phyloP scores from a whole-genome alignment of 2,797 vertebrate species.

The Acanthis flammea region DNA sequence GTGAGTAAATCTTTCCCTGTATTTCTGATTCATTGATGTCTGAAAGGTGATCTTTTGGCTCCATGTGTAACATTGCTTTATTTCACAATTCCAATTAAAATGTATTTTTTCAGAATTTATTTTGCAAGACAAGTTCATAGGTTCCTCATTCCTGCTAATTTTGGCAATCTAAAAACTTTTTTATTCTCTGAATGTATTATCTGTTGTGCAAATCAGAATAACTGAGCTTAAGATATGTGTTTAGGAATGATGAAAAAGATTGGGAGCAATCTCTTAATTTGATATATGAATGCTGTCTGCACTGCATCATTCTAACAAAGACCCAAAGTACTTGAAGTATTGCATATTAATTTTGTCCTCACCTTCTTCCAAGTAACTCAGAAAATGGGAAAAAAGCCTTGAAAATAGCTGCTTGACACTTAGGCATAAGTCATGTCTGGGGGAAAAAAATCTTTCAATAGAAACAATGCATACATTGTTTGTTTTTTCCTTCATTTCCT shows the following conservation, averaged over 20 bases:
- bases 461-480: neutral
- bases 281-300: neutral
- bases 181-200: neutral
- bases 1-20: constrained; percentile 8
- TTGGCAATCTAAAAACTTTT: neutral
- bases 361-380: neutral
- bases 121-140: neutral
- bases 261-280: constrained; percentile 14
- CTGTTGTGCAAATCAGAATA: neutral
- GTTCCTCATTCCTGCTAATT: neutral
- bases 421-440: neutral
- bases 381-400: neutral
- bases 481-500: constrained; percentile 42
- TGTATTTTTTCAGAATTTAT: neutral
- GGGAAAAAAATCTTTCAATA: neutral
- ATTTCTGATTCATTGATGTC: neutral
- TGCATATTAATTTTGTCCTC: neutral
- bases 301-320: neutral
- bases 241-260: neutral
- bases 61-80: neutral
- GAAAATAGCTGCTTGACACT: neutral
- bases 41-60: neutral
- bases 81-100: neutral
- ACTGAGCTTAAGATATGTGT: neutral
- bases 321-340: neutral